These are phyloP conservation scores for Myotis brandtii DNA, from an alignment of 2,113 vertebrate genomes.

Conservation along the genomic window DNA sequence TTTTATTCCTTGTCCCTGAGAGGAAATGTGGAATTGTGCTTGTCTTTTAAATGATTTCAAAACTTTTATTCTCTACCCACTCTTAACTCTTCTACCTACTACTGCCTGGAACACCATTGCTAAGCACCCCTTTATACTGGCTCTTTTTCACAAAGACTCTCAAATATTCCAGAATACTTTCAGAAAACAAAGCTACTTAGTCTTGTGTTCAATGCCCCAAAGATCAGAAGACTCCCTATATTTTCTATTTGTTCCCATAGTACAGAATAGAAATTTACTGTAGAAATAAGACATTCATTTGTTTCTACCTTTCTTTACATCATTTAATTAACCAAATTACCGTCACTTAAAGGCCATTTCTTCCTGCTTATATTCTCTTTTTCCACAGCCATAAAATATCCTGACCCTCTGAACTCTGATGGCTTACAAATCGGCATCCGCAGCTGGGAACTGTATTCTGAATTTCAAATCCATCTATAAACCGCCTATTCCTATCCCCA, in stretches of 20 bases:
- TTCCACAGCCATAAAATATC: neutral
- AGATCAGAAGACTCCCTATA: neutral
- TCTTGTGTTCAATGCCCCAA: neutral
- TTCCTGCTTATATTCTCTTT: neutral
- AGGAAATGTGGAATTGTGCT: conserved; percentile 57
- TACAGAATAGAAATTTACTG: neutral
- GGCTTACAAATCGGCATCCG: neutral
- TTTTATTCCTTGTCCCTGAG: conserved; percentile 50
- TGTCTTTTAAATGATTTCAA: conserved; percentile 59
- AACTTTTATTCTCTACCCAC: conserved; percentile 22
- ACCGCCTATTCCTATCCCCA: neutral
- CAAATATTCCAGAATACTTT: neutral
- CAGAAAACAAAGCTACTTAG: neutral
- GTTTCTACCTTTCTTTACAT: neutral
- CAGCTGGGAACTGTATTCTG: neutral
- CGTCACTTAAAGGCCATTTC: neutral
- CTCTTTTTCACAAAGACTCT: neutral
- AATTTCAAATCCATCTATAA: neutral
- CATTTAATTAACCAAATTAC: neutral
- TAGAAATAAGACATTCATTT: neutral
- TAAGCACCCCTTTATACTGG: neutral
- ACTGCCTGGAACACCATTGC: neutral
- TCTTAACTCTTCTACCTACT: neutral
- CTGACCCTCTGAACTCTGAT: neutral
- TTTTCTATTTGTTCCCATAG: neutral